A percentile compares a stretch with the other conserved stretches of the same genome.
Evolutionary conservation across 92 coral and sea anemone species (phyloP).

Genomic region (Siderastrea siderea): DNA sequence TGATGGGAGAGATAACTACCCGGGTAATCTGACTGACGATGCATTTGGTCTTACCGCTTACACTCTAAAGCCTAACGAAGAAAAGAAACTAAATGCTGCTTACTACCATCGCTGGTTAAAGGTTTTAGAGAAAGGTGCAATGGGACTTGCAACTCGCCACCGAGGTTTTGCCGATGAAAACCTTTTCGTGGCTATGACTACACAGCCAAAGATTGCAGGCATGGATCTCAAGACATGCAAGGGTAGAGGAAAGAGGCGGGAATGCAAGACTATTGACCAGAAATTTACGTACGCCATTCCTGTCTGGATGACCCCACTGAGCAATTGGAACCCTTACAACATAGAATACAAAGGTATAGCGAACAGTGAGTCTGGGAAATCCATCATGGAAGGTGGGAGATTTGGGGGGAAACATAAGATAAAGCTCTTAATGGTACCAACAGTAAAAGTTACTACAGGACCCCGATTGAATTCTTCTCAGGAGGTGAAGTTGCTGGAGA

Average conservation of each 20-base stretch:
- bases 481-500: conserved; percentile 64
- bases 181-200: conserved; percentile 93
- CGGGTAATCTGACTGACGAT: conserved; percentile 77
- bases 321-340: conserved; percentile 90
- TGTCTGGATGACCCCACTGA: conserved; percentile 88
- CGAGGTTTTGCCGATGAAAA: conserved; percentile 89
- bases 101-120: conserved; percentile 91
- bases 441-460: conserved; percentile 66
- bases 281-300: conserved; percentile 94
- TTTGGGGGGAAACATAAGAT: conserved; percentile 69
- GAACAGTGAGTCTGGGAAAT: neutral
- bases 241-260: conserved; percentile 8
- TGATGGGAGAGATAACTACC: conserved; percentile 85
- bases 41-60: conserved; percentile 81
- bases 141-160: conserved; percentile 86
- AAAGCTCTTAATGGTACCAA: conserved; percentile 80
- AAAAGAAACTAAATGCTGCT: conserved; percentile 71
- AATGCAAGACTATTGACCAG: conserved; percentile 62
- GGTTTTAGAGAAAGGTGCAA: conserved; percentile 83
- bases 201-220: conserved; percentile 90
- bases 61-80: conserved; percentile 69
- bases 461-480: conserved; percentile 76
- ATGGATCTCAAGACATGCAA: conserved; percentile 72
- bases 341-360: conserved; percentile 79
- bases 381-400: conserved; percentile 51